These are phyloP conservation scores for Saxidomus purpurata DNA, from an alignment of 1,140 invertebrate species.

Conservation along the genomic window DNA sequence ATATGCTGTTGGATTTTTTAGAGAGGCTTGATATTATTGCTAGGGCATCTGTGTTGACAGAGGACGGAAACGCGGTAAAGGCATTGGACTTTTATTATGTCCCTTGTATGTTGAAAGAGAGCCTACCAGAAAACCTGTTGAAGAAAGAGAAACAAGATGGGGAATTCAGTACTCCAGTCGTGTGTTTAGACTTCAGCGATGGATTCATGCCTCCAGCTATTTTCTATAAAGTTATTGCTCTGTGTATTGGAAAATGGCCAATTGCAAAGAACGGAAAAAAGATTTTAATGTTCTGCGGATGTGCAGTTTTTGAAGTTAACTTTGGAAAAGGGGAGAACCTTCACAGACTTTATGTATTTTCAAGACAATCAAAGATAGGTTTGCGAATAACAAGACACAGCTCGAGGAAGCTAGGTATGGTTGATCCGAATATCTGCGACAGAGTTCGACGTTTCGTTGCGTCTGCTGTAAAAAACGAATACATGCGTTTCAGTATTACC, in stretches of 20 bases:
- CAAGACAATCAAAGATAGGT: constrained; percentile 23
- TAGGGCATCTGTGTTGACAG: constrained; percentile 3
- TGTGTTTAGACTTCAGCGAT: constrained; percentile 31
- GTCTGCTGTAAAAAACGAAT: constrained; percentile 44
- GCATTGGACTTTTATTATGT: constrained; percentile 42
- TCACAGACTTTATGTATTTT: constrained; percentile 33
- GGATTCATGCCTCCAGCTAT: constrained; percentile 50
- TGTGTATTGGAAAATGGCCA: constrained; percentile 49
- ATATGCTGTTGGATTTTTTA: constrained; percentile 30
- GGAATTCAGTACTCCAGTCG: not conserved
- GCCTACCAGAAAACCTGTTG: not conserved
- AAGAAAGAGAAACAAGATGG: not conserved
- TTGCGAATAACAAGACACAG: constrained; percentile 46
- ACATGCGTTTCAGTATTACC: constrained; percentile 10
- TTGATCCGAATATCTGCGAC: constrained; percentile 49
- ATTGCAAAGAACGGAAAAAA: constrained; percentile 19
- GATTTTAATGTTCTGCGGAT: constrained; percentile 47
- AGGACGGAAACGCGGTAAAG: not conserved
- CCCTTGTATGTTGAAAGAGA: constrained; percentile 37
- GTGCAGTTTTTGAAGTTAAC: constrained; percentile 45
- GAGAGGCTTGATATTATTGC: constrained; percentile 54
- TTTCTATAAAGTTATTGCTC: constrained; percentile 21
- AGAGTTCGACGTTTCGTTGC: constrained; percentile 36
- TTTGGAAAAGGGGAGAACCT: constrained; percentile 10
- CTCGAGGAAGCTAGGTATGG: not conserved